Percentiles rank a stretch among this genome's conserved stretches.
phyloP scores from a whole-genome alignment of 2,888 invertebrate species.

The Andricus curvator region DNA sequence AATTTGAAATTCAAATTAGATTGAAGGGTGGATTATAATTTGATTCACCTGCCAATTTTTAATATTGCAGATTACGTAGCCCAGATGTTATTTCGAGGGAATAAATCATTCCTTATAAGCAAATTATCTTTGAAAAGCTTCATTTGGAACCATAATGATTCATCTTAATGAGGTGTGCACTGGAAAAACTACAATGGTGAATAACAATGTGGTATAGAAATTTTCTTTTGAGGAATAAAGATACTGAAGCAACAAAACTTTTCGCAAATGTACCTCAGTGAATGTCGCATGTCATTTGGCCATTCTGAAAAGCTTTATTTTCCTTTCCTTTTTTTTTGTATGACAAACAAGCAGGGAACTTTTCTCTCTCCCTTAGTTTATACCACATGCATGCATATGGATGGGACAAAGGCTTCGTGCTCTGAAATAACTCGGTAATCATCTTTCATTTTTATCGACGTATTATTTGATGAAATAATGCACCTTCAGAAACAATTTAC shows the following conservation, averaged over 20 bases:
- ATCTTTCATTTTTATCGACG: neutral
- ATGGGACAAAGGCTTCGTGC: neutral
- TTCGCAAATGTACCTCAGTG: neutral
- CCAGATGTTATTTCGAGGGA: too few relatives aligned
- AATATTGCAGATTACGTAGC: too few relatives aligned
- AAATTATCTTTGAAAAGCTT: too few relatives aligned
- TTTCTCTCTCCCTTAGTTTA: neutral
- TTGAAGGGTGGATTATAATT: too few relatives aligned
- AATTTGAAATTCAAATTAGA: too few relatives aligned
- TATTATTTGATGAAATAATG: neutral
- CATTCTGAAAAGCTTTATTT: neutral
- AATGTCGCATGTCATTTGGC: neutral
- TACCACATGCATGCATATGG: neutral
- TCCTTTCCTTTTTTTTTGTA: neutral
- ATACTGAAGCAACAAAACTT: neutral
- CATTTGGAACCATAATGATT: too few relatives aligned
- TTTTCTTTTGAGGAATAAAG: neutral
- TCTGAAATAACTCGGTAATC: neutral
- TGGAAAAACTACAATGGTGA: too few relatives aligned
- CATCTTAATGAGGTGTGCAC: too few relatives aligned
- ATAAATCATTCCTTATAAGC: too few relatives aligned
- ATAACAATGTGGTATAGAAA: neutral
- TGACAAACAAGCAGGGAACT: neutral
- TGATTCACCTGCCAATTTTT: too few relatives aligned
- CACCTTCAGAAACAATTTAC: too few relatives aligned